Evolutionary conservation across 2,888 invertebrate genomes (phyloP).

Genomic region (Ditula angustiorana): DNA sequence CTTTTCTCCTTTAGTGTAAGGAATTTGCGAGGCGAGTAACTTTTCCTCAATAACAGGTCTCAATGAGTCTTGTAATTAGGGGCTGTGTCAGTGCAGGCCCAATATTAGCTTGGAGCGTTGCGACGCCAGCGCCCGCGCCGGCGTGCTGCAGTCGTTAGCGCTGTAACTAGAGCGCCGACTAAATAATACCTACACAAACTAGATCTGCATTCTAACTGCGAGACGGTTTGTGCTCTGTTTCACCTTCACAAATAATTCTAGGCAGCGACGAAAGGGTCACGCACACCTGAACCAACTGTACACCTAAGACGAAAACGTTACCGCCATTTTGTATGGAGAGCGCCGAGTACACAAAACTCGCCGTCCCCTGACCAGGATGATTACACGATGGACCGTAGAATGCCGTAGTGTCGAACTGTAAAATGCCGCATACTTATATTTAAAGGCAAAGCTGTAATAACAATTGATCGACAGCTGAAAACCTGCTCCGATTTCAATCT

Average conservation of each 20-base stretch:
- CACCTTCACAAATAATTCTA: constrained; percentile 58
- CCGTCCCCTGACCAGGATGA: not conserved
- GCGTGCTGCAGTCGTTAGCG: constrained; percentile 59
- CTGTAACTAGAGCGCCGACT: constrained; percentile 68
- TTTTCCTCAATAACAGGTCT: constrained; percentile 26
- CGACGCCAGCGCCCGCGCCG: constrained; percentile 14
- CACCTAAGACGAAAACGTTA: no score
- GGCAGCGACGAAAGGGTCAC: constrained; percentile 7
- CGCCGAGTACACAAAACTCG: constrained; percentile 6
- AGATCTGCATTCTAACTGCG: constrained; percentile 53
- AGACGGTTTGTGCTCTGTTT: constrained; percentile 76
- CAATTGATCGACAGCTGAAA: constrained; percentile 14
- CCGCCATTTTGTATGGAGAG: no score
- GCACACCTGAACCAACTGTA: constrained; percentile 2
- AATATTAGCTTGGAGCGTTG: constrained; percentile 22
- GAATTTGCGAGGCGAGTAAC: constrained; percentile 16
- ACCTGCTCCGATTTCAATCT: constrained; percentile 33
- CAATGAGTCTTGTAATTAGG: constrained; percentile 18
- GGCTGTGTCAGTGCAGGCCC: constrained; percentile 17
- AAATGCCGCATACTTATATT: constrained; percentile 22
- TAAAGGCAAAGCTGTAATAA: constrained; percentile 3
- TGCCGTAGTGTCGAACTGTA: not conserved
- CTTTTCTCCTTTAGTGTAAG: constrained; percentile 44
- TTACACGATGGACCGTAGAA: constrained; percentile 11
- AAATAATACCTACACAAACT: constrained; percentile 57